Evolutionary conservation across 1,140 invertebrate genomes (phyloP), one percentile per base, ranked within the genome.

Genomic region (Oryctes rhinoceros): DNA sequence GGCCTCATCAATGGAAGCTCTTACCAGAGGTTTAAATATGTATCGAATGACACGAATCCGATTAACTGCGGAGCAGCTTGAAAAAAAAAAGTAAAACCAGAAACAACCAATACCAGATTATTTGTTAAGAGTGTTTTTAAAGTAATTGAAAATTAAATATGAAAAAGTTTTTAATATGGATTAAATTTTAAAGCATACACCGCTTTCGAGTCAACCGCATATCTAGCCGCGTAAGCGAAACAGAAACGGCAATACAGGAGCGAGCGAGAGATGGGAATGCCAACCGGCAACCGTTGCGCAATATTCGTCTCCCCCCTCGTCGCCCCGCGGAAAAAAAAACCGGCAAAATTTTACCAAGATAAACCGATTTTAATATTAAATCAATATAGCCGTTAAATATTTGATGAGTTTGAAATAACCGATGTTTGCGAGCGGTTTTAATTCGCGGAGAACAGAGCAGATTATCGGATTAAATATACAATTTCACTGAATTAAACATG

Each of bases 401-500:
- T 83, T 83, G 80, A 82, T 81, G 80, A 81, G 77, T 81, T 85
- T 78, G 82, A 85, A 85, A 85, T 83, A 84, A 83, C 81, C 83
- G 82, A 84, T 86, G 85, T 85, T 84, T 85, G 83, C 84, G 79
- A 71, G 82, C 82, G 84, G 82, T 86, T 86, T 85, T 86, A 85
- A 85, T 85, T 85, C 85, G 85, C 82, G 83, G 85, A 81, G 83
- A 82, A 82, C 81, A 82, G 83, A 82, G 82, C 83, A 85, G 85
- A 86, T 86, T 85, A 86, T 83, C 81, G 83, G 85, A 86, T 86
- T 86, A 85, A 86, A 85, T 85, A 84, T 86, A 86, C 83, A 86
- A 86, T 86, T 86, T 85, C 84, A 81, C 82, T 86, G 84, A 86
- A 86, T 86, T 84, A 86, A 84, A 86, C 84, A 86, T 86, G 83